Percentiles rank a stretch among this genome's conserved stretches.
Evolutionary conservation across 30 jellyfish, hydroid and myxozoan species (phyloP).

Genomic region (Pseudorhiza aurosa): DNA sequence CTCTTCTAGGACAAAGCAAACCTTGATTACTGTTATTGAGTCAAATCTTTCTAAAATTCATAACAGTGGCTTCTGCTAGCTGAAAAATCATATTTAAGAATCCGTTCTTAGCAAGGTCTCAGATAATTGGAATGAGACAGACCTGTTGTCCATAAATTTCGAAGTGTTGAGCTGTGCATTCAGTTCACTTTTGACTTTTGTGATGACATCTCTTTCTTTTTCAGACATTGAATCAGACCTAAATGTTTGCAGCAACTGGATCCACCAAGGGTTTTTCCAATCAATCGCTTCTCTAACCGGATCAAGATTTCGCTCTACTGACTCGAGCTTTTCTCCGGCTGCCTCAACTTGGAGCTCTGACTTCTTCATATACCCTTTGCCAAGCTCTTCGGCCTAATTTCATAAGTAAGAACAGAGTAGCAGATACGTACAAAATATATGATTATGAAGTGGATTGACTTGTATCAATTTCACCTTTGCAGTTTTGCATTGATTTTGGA

Average conservation of each 20-base stretch:
- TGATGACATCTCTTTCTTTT: neutral
- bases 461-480: too few relatives aligned
- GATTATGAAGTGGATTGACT: too few relatives aligned
- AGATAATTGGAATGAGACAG: too few relatives aligned
- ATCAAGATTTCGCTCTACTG: conserved; percentile 14
- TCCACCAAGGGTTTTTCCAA: conserved; percentile 72
- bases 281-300: conserved; percentile 20
- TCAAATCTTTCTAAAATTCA: too few relatives aligned
- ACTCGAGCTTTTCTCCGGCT: conserved; percentile 21
- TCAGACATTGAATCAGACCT: neutral
- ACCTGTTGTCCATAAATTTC: conserved; percentile 13
- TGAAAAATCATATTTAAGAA: too few relatives aligned
- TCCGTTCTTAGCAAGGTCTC: too few relatives aligned
- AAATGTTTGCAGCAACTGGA: neutral
- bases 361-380: conserved; percentile 38
- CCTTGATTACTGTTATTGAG: too few relatives aligned
- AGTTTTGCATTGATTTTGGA: too few relatives aligned
- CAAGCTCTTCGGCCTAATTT: conserved; percentile 52
- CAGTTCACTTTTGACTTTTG: conserved; percentile 32
- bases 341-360: conserved; percentile 8
- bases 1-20: too few relatives aligned
- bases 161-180: neutral
- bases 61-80: too few relatives aligned
- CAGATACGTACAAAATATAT: too few relatives aligned
- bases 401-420: too few relatives aligned